These are phyloP conservation scores for Sarcophilus harrisii DNA, from an alignment of 2,797 vertebrate species.

Conservation along the genomic window DNA sequence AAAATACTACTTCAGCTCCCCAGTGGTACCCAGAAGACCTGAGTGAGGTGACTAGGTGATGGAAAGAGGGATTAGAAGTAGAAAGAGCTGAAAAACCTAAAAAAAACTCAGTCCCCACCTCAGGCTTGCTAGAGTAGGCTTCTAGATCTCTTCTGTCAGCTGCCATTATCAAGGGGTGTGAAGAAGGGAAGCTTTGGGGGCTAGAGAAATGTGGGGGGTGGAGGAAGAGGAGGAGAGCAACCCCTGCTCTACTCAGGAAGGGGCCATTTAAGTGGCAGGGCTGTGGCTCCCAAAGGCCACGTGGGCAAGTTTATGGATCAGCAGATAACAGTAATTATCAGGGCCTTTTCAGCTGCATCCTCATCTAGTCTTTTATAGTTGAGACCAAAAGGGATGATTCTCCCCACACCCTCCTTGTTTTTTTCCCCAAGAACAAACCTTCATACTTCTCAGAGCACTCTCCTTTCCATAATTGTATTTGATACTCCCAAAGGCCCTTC, in stretches of 20 bases:
- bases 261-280: slow-evolving; percentile 85
- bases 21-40: not conserved
- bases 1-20: not conserved
- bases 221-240: slow-evolving; percentile 77
- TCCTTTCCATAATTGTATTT: slow-evolving; percentile 44
- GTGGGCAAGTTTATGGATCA: slow-evolving; percentile 86
- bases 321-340: slow-evolving; percentile 87
- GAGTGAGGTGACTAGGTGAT: not conserved
- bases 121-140: not conserved
- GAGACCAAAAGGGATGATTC: slow-evolving; percentile 56
- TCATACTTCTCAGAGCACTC: slow-evolving; percentile 18
- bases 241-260: slow-evolving; percentile 74
- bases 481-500: slow-evolving; percentile 30
- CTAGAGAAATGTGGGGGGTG: slow-evolving; percentile 62
- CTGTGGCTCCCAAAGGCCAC: slow-evolving; percentile 84
- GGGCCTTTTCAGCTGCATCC: slow-evolving; percentile 72
- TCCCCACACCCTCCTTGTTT: not conserved
- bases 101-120: not conserved
- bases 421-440: not conserved
- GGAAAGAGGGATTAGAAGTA: not conserved
- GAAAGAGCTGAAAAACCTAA: not conserved
- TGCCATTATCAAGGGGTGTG: slow-evolving; percentile 76
- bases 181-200: slow-evolving; percentile 78
- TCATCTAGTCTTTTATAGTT: slow-evolving; percentile 81
- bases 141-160: slow-evolving; percentile 65